These are phyloP conservation scores for Trypoxylus dichotomus DNA, from an alignment of 1,140 invertebrate genomes.

Conservation along the genomic window DNA sequence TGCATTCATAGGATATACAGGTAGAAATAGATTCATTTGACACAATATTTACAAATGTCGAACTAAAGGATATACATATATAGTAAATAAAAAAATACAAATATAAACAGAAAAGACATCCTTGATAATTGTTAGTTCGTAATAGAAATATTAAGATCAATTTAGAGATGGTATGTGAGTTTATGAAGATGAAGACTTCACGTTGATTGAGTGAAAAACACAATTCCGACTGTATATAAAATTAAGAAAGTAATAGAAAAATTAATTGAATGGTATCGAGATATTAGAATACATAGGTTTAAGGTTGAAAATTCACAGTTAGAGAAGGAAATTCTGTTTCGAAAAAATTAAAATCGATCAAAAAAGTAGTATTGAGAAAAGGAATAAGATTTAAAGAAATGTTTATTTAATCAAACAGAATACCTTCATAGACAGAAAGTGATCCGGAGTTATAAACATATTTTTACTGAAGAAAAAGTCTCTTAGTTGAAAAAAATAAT, in stretches of 20 bases:
- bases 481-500: conserved; percentile 19
- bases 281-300: conserved; percentile 31
- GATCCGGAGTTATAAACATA: conserved; percentile 25
- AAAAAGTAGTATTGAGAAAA: conserved; percentile 26
- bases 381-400: conserved; percentile 27
- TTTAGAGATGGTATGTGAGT: too few species aligned
- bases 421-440: conserved; percentile 31
- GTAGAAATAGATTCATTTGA: too few species aligned
- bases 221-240: conserved; percentile 23
- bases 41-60: too few species aligned
- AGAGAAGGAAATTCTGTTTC: conserved; percentile 11
- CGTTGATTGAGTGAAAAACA: too few species aligned
- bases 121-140: too few species aligned
- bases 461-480: conserved; percentile 25
- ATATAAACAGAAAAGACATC: too few species aligned
- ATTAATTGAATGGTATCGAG: conserved; percentile 22
- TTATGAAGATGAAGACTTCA: too few species aligned
- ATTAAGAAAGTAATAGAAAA: conserved; percentile 20
- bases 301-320: conserved; percentile 30
- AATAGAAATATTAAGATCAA: too few species aligned
- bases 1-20: too few species aligned
- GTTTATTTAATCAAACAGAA: conserved; percentile 29
- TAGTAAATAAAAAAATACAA: too few species aligned
- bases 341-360: conserved; percentile 29
- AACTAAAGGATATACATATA: too few species aligned